These are phyloP conservation scores for Thymallus thymallus DNA, from an alignment of 2,113 vertebrate genomes.

Conservation along the genomic window DNA sequence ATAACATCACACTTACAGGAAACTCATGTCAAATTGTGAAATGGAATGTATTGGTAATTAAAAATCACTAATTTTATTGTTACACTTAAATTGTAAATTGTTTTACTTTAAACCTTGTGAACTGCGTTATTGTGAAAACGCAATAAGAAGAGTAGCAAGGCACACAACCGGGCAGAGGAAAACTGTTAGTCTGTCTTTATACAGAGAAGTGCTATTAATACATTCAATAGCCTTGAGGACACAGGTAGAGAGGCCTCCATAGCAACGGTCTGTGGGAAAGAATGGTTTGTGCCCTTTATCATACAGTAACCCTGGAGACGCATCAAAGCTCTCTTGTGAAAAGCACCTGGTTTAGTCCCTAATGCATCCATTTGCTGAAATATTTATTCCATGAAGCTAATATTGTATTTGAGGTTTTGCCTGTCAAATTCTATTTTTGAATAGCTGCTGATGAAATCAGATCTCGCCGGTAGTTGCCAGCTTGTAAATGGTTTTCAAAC, in stretches of 20 bases:
- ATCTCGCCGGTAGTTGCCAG: too few species aligned
- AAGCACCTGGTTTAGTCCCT: too few species aligned
- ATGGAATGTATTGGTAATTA: neutral
- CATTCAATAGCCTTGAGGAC: neutral
- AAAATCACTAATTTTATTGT: neutral
- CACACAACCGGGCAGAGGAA: neutral
- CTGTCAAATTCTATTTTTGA: neutral
- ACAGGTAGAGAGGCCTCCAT: neutral
- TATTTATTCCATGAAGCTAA: too few species aligned
- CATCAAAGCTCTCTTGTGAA: neutral
- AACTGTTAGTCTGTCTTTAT: neutral
- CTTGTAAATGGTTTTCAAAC: neutral
- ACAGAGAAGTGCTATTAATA: neutral
- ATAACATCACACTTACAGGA: neutral
- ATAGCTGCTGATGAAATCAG: too few species aligned
- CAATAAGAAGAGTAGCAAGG: neutral
- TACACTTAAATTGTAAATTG: neutral
- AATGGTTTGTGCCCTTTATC: neutral
- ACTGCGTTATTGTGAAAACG: neutral
- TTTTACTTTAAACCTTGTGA: neutral
- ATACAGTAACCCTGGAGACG: neutral
- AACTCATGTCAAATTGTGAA: neutral
- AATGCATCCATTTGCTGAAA: too few species aligned
- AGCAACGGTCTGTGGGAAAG: neutral
- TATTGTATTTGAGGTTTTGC: too few species aligned